phyloP scores from a whole-genome alignment of 2,797 vertebrate genomes.

The Lutjanus argentimaculatus region DNA sequence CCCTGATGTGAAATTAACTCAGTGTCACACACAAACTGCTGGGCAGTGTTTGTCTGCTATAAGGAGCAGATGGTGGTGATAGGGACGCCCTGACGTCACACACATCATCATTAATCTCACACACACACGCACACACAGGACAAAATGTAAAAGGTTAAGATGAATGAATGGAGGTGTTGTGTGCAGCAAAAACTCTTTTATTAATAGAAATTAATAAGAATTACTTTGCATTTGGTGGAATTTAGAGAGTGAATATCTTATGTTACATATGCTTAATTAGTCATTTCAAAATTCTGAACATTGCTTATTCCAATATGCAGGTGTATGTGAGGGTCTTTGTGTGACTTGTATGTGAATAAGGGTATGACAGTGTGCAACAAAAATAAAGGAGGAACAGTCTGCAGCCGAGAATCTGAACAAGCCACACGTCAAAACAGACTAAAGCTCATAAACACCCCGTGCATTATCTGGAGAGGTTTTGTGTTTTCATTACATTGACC shows the following conservation, averaged over 20 bases:
- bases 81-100: conserved; percentile 64
- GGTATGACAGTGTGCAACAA: neutral
- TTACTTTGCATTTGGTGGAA: neutral
- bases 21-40: conserved; percentile 60
- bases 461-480: neutral
- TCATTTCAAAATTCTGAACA: no score
- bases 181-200: neutral
- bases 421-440: neutral
- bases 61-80: conserved; percentile 77
- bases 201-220: neutral
- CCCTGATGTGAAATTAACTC: conserved; percentile 72
- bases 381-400: neutral
- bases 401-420: no score
- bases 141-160: conserved; percentile 23
- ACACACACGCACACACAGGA: conserved; percentile 2
- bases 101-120: conserved; percentile 79
- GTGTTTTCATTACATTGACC: neutral
- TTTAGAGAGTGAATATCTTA: neutral
- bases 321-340: neutral
- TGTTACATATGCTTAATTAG: neutral
- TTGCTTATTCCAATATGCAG: neutral
- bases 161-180: neutral
- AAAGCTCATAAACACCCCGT: no score
- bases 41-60: conserved; percentile 72
- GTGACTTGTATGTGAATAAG: neutral